Evolutionary conservation across 2,113 vertebrate genomes (phyloP).

Genomic region (Otis tarda): DNA sequence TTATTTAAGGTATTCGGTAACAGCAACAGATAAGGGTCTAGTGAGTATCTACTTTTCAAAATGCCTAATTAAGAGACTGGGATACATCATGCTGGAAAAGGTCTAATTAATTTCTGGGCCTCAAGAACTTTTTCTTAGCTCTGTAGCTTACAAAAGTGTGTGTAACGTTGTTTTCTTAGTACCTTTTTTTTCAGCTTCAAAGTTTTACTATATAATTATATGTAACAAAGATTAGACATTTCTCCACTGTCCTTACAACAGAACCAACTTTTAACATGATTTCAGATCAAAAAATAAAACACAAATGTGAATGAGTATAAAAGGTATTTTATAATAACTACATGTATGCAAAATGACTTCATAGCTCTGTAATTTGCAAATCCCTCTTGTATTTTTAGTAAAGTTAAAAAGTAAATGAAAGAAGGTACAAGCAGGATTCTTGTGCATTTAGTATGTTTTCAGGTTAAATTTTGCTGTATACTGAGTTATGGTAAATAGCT

Average conservation of each 20-base stretch:
- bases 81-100: constrained; percentile 12
- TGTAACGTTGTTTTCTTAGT: background rate
- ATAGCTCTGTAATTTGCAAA: constrained; percentile 57
- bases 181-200: constrained; percentile 16
- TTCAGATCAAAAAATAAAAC: constrained; percentile 22
- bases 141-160: constrained; percentile 2
- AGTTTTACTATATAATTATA: constrained; percentile 49
- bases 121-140: constrained; percentile 21
- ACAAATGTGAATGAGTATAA: constrained; percentile 1
- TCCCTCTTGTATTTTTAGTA: constrained; percentile 36
- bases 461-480: constrained; percentile 22
- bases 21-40: background rate
- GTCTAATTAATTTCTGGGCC: background rate
- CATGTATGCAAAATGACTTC: background rate
- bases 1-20: background rate
- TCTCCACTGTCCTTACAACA: constrained; percentile 21
- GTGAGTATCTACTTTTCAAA: background rate
- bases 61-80: background rate
- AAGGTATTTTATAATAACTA: constrained; percentile 27
- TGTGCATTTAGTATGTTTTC: background rate
- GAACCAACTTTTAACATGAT: background rate
- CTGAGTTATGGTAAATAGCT: background rate
- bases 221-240: constrained; percentile 29
- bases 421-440: background rate
- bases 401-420: constrained; percentile 39